Evolutionary conservation across 2,113 vertebrate genomes (phyloP).

Genomic region (Notothenia rossii): DNA sequence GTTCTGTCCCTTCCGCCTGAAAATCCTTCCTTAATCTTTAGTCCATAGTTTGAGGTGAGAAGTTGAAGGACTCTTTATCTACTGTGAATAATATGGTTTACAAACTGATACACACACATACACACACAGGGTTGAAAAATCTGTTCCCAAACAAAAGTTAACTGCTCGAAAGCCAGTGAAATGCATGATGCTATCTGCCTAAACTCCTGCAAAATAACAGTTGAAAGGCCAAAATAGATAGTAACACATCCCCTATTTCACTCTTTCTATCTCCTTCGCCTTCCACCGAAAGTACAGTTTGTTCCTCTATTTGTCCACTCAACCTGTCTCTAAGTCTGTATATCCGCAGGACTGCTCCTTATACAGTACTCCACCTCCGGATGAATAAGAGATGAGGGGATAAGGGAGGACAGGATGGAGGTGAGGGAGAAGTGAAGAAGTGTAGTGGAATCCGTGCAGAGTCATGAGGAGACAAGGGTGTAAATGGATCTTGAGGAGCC

Average conservation of each 20-base stretch:
- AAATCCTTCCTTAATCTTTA: conserved; percentile 20
- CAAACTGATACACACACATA: conserved; percentile 10
- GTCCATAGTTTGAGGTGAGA: conserved; percentile 17
- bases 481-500: conserved; percentile 75
- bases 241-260: conserved; percentile 24
- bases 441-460: conserved; percentile 37
- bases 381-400: conserved; percentile 78
- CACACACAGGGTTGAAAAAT: conserved; percentile 1
- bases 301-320: conserved; percentile 15
- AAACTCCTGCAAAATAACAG: conserved; percentile 14
- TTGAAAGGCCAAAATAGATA: conserved; percentile 28
- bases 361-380: conserved; percentile 66
- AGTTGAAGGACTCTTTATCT: conserved; percentile 55
- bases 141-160: conserved; percentile 30
- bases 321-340: conserved; percentile 56
- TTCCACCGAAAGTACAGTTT: conserved; percentile 24
- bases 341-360: conserved; percentile 63
- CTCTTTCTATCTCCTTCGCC: conserved; percentile 9
- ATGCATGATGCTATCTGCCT: conserved; percentile 4
- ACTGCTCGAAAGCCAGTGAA: too few species aligned
- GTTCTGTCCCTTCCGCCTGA: conserved; percentile 13
- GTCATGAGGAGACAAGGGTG: conserved; percentile 49
- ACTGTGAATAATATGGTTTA: conserved; percentile 28
- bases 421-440: conserved; percentile 54
- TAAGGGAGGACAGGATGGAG: conserved; percentile 36